A percentile compares a stretch with the other conserved stretches of the same genome.
Evolutionary conservation across 2,797 vertebrate genomes (phyloP).

Genomic region (Myripristis murdjan): DNA sequence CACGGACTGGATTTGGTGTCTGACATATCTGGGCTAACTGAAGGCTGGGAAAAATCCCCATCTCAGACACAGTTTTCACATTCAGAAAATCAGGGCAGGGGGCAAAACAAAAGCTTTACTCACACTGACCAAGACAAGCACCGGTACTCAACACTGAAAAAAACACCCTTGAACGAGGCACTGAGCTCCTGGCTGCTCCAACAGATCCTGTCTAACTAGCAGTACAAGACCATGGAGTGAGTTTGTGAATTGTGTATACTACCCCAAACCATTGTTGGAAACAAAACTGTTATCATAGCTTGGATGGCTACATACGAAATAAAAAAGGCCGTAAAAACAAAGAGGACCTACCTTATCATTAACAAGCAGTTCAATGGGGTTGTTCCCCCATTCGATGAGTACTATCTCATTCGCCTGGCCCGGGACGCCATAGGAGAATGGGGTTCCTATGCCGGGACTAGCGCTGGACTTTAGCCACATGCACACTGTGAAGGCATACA

Average conservation of each 20-base stretch:
- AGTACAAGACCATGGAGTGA: background rate
- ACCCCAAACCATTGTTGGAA: too few species aligned
- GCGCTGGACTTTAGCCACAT: slow-evolving; percentile 97
- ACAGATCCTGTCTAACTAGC: too few species aligned
- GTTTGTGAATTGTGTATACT: background rate
- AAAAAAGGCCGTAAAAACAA: background rate
- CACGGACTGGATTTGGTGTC: too few species aligned
- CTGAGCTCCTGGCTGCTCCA: background rate
- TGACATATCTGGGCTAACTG: too few species aligned
- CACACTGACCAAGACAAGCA: too few species aligned
- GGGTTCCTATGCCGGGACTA: slow-evolving; percentile 95
- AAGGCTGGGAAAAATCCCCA: too few species aligned
- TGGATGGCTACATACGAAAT: background rate
- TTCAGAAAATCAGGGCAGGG: slow-evolving; percentile 33
- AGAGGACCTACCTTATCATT: slow-evolving; percentile 93
- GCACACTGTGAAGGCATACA: slow-evolving; percentile 97
- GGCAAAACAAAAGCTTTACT: too few species aligned
- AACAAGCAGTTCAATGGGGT: slow-evolving; percentile 96
- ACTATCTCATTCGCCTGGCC: slow-evolving; percentile 99
- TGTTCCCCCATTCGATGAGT: slow-evolving; percentile 98
- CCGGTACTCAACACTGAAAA: slow-evolving; percentile 18
- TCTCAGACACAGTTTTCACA: too few species aligned
- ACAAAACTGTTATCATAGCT: too few species aligned
- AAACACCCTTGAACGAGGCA: background rate
- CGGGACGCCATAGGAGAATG: slow-evolving; percentile 95